Percentiles rank a stretch among this genome's conserved stretches.
Conservation (phyloP, 1,140 invertebrate species). For the Armadillidium nasatum region DNA sequence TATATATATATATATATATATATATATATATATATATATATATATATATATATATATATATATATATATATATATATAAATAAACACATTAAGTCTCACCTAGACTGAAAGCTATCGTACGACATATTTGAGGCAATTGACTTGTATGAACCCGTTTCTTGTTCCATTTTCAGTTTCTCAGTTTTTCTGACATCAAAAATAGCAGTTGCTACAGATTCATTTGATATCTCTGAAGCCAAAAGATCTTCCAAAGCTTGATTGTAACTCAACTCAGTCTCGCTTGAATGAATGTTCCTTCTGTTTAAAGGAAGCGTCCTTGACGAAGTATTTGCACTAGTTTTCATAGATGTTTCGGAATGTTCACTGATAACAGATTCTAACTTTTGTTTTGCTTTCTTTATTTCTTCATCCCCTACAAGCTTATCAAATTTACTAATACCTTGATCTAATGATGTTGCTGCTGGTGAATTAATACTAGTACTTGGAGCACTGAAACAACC, state of each 20-base stretch:
- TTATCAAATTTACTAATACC: neutral
- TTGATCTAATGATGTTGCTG: slow-evolving; percentile 9
- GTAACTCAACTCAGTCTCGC: neutral
- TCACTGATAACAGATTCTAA: neutral
- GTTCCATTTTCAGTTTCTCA: neutral
- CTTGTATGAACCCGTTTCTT: neutral
- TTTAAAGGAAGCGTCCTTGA: too few species aligned
- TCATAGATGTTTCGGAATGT: neutral
- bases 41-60: slow-evolving; percentile 6
- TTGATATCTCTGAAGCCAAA: neutral
- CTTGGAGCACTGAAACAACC: slow-evolving; percentile 54
- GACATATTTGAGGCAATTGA: neutral
- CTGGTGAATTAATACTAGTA: slow-evolving; percentile 60
- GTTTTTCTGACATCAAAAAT: neutral
- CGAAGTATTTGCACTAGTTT: too few species aligned
- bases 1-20: slow-evolving; percentile 15
- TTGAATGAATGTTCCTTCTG: too few species aligned
- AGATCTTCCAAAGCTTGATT: slow-evolving; percentile 2
- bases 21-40: slow-evolving; percentile 4
- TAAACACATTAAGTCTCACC: neutral
- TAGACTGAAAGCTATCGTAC: neutral
- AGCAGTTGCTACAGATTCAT: neutral
- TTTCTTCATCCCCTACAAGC: neutral
- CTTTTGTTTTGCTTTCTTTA: neutral
- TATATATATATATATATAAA: neutral